phyloP scores from a whole-genome alignment of 2,888 invertebrate species.

The Augiades crinisus region DNA sequence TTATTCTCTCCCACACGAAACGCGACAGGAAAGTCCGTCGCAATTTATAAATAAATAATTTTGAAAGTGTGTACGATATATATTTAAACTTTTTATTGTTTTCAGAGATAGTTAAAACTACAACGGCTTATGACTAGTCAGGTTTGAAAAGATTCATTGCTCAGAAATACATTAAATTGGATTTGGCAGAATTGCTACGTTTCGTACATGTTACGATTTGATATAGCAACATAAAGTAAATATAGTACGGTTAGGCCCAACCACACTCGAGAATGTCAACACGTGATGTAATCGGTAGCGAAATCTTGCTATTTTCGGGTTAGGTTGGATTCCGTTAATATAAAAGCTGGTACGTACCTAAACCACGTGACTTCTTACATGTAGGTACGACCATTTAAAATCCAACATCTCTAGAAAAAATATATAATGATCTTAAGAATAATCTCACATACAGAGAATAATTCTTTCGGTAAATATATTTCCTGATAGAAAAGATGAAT shows the following conservation, averaged over 20 bases:
- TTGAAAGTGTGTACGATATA: no score
- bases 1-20: neutral
- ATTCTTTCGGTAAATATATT: no score
- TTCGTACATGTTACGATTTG: conserved; percentile 51
- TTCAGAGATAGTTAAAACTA: no score
- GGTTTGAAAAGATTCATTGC: conserved; percentile 54
- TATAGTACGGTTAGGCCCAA: conserved; percentile 53
- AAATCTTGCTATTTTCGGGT: conserved; percentile 64
- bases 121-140: no score
- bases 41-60: no score
- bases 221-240: conserved; percentile 36
- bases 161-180: conserved; percentile 61
- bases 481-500: no score
- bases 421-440: neutral
- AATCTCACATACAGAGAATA: no score
- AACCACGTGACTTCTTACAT: conserved; percentile 39
- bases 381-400: conserved; percentile 44
- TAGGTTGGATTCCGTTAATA: conserved; percentile 56
- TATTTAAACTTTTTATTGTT: neutral
- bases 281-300: conserved; percentile 62
- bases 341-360: conserved; percentile 43
- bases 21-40: neutral
- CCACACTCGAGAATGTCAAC: conserved; percentile 56
- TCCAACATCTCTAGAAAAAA: conserved; percentile 25
- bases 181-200: conserved; percentile 61